Evolutionary conservation across 1,140 invertebrate species (phyloP).

Genomic region (Bathynomus jamesi): DNA sequence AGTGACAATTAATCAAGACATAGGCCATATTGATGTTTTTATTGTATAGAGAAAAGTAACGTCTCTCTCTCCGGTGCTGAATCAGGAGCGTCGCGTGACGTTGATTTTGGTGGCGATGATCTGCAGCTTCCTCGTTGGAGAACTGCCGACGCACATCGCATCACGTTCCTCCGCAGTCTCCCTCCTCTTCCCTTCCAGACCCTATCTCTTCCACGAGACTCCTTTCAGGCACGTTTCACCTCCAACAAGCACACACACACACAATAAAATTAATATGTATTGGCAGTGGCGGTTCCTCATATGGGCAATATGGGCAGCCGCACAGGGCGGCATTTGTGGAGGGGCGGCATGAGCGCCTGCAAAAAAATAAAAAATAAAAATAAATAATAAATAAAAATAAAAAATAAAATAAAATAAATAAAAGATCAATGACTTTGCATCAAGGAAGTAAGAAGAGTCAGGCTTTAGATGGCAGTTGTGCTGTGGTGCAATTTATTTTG

Average conservation of each 20-base stretch:
- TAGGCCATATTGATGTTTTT: too few relatives aligned
- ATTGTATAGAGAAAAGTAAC: neutral
- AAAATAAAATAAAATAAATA: neutral
- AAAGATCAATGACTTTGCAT: too few relatives aligned
- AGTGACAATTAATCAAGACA: neutral
- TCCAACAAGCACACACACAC: neutral
- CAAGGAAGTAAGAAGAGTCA: too few relatives aligned
- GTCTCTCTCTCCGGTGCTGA: neutral
- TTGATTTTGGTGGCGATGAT: slow-evolving; percentile 26
- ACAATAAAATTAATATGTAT: too few relatives aligned
- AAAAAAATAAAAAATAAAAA: neutral
- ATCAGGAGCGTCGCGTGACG: slow-evolving; percentile 18
- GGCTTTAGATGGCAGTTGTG: too few relatives aligned
- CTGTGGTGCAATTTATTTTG: too few relatives aligned
- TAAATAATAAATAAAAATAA: neutral
- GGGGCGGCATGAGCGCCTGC: too few relatives aligned
- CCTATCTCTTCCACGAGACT: neutral
- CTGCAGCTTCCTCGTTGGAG: slow-evolving; percentile 22
- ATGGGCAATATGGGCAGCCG: too few relatives aligned
- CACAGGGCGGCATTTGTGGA: too few relatives aligned
- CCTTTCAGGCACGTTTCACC: neutral
- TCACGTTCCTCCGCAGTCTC: slow-evolving; percentile 12
- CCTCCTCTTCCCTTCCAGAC: slow-evolving; percentile 8
- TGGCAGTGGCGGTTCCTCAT: too few relatives aligned
- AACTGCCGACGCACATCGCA: slow-evolving; percentile 22